Conservation (phyloP, 1,140 invertebrate species). For the Holotrichia oblita region DNA sequence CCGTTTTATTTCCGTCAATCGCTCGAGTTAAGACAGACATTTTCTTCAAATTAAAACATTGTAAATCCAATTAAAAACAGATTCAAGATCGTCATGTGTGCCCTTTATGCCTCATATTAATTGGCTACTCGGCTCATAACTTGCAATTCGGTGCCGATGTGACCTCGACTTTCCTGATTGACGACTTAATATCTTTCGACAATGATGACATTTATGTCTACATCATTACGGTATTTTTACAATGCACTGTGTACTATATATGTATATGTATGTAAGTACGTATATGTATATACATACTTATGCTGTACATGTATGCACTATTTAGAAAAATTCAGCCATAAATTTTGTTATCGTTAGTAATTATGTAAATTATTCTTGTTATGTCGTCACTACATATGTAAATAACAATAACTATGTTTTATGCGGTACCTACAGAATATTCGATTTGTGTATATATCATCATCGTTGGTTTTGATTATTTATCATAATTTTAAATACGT, state of each 20-base stretch:
- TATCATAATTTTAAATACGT: too few species aligned
- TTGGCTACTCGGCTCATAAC: background rate
- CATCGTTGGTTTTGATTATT: too few species aligned
- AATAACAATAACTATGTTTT: too few species aligned
- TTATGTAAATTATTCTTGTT: constrained; percentile 7
- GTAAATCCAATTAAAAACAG: background rate
- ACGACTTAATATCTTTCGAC: constrained; percentile 1
- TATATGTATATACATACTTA: background rate
- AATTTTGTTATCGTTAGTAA: background rate
- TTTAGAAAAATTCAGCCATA: background rate
- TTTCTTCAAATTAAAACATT: background rate
- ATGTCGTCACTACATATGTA: background rate
- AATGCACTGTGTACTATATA: background rate
- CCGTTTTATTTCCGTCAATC: too few species aligned
- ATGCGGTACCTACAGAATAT: too few species aligned
- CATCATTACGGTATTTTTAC: background rate
- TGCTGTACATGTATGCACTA: background rate
- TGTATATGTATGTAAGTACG: background rate
- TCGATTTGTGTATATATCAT: too few species aligned
- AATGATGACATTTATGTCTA: background rate
- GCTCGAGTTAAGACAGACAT: background rate
- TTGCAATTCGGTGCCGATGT: background rate
- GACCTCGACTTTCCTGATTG: background rate
- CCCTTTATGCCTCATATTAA: background rate
- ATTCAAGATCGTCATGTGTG: constrained; percentile 6